phyloP scores from a whole-genome alignment of 2,113 vertebrate genomes.

The Nyctereutes procyonoides region DNA sequence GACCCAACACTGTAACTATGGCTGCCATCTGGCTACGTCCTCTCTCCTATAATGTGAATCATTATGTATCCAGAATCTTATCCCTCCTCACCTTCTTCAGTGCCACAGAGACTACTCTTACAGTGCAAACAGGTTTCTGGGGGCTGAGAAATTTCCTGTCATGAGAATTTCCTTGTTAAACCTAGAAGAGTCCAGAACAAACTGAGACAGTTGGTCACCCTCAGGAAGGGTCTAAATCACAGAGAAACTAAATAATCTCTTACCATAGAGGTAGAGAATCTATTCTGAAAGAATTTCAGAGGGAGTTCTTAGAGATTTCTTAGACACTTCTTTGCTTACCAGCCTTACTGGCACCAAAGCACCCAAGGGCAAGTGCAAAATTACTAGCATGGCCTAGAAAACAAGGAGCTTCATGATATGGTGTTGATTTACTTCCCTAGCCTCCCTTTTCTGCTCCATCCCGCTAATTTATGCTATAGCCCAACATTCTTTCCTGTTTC shows the following conservation, averaged over 20 bases:
- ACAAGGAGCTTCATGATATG: background rate
- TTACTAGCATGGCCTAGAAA: background rate
- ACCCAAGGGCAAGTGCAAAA: background rate
- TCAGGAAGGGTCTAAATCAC: background rate
- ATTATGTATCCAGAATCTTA: accelerated
- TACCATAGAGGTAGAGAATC: background rate
- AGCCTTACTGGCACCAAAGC: too few species aligned
- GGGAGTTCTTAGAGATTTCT: background rate
- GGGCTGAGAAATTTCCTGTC: background rate
- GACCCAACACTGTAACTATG: background rate
- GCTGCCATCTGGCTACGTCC: background rate
- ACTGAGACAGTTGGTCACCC: background rate
- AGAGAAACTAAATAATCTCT: background rate
- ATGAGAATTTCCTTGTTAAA: background rate
- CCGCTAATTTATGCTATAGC: background rate
- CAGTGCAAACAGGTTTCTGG: background rate
- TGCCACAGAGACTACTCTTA: background rate
- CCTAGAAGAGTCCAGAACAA: background rate
- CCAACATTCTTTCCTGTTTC: background rate
- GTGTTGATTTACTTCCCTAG: too few species aligned
- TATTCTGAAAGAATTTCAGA: background rate
- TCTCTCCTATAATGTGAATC: background rate
- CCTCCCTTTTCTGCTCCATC: background rate
- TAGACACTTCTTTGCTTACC: background rate
- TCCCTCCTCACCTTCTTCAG: background rate